phyloP scores from a whole-genome alignment of 2,113 vertebrate species.

The Channa argus region DNA sequence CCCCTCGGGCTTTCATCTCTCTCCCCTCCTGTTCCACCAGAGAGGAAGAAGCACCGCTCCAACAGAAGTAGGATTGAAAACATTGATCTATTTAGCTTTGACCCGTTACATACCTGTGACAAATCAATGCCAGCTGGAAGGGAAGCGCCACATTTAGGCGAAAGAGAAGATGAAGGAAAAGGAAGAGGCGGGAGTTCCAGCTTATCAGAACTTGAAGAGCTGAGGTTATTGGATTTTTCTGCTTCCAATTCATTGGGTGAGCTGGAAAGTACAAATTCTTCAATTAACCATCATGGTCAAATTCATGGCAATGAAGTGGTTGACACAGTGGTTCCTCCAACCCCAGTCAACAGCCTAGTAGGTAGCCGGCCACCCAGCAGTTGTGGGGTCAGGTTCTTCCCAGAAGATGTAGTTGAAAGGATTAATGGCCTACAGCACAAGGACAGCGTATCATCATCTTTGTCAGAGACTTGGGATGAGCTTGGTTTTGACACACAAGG shows the following conservation, averaged over 20 bases:
- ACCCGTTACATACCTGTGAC: conserved; percentile 80
- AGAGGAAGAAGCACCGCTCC: conserved; percentile 79
- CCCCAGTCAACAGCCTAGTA: conserved; percentile 91
- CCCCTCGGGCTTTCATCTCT: conserved; percentile 85
- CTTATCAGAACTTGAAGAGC: conserved; percentile 83
- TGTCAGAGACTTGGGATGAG: conserved; percentile 89
- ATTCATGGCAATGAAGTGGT: conserved; percentile 72
- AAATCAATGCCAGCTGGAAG: conserved; percentile 75
- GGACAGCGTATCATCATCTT: conserved; percentile 79
- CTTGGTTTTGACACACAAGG: conserved; percentile 85
- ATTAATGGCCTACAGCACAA: conserved; percentile 81
- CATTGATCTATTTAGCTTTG: conserved; percentile 90
- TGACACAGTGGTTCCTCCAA: conserved; percentile 87
- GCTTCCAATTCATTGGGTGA: conserved; percentile 75
- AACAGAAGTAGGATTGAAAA: conserved; percentile 80
- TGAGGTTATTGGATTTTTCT: conserved; percentile 84
- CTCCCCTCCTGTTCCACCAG: conserved; percentile 81
- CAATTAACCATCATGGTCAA: conserved; percentile 61
- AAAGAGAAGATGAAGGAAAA: conserved; percentile 66
- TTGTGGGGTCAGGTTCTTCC: conserved; percentile 84
- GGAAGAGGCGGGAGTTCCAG: conserved; percentile 71
- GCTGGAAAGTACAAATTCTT: conserved; percentile 55
- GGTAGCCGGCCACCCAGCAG: conserved; percentile 87
- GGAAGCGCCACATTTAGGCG: conserved; percentile 39
- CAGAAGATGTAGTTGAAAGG: conserved; percentile 87